phyloP scores from a whole-genome alignment of 64 coral and sea anemone species.

The Montipora cactus region DNA sequence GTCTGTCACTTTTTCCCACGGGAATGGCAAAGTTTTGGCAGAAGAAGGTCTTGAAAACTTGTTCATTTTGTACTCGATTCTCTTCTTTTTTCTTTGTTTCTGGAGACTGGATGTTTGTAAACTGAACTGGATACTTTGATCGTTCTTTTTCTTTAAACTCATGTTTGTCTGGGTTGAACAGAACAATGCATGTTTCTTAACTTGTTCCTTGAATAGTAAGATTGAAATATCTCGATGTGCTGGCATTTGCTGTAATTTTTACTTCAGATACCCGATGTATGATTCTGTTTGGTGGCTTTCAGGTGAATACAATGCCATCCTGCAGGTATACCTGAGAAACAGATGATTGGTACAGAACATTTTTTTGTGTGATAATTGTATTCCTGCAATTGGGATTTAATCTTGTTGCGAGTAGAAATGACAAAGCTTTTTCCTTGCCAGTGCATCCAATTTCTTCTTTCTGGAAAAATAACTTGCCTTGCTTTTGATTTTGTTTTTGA shows the following conservation, averaged over 20 bases:
- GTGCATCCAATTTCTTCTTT: too few species aligned
- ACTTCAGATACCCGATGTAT: not conserved
- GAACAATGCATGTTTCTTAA: not conserved
- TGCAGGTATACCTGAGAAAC: too few species aligned
- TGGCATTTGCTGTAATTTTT: too few species aligned
- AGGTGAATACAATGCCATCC: too few species aligned
- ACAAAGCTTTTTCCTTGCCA: too few species aligned
- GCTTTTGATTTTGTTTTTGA: too few species aligned
- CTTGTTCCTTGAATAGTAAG: not conserved
- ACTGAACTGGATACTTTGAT: not conserved
- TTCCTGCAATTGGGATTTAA: too few species aligned
- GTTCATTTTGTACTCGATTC: constrained; percentile 2
- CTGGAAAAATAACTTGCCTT: too few species aligned
- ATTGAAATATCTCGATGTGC: not conserved
- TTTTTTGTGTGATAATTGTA: too few species aligned
- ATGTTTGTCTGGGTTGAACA: not conserved
- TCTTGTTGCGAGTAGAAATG: too few species aligned
- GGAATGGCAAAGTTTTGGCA: not conserved
- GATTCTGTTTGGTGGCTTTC: too few species aligned
- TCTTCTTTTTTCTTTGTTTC: not conserved
- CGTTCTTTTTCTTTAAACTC: not conserved
- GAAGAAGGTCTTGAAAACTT: not conserved
- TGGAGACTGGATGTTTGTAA: not conserved
- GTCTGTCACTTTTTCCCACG: not conserved
- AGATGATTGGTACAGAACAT: too few species aligned